These are phyloP conservation scores for Chaetura pelagica DNA, from an alignment of 2,113 vertebrate species.

Conservation along the genomic window DNA sequence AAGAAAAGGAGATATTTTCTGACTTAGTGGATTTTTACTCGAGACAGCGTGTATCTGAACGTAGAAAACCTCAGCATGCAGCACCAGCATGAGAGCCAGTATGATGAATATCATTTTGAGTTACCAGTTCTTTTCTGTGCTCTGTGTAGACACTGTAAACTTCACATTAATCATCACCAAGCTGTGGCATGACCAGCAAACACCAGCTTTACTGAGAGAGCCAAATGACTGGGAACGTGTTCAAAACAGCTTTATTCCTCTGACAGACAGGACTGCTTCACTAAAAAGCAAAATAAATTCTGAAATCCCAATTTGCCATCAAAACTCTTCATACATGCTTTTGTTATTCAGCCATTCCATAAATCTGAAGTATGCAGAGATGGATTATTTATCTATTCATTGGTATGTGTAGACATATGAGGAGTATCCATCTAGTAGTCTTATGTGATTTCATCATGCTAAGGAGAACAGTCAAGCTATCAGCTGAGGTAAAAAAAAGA, in stretches of 20 bases:
- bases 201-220: slow-evolving; percentile 25
- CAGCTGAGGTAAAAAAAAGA: neutral
- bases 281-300: neutral
- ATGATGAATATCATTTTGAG: slow-evolving; percentile 56
- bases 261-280: slow-evolving; percentile 51
- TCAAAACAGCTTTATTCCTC: slow-evolving; percentile 72
- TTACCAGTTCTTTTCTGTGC: slow-evolving; percentile 33
- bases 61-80: neutral
- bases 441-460: neutral
- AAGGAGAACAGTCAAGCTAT: neutral
- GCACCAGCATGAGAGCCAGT: neutral
- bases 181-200: slow-evolving; percentile 30
- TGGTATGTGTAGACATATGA: neutral
- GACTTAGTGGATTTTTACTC: neutral
- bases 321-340: slow-evolving; percentile 56
- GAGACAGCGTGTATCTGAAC: neutral
- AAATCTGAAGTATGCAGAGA: neutral
- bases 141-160: slow-evolving; percentile 45
- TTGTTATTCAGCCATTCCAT: slow-evolving; percentile 9
- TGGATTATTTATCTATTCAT: slow-evolving; percentile 41
- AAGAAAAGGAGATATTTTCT: neutral
- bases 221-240: slow-evolving; percentile 63
- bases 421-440: neutral
- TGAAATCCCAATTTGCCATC: slow-evolving; percentile 36
- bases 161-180: slow-evolving; percentile 66